Percentiles rank a stretch among this genome's conserved stretches.
phyloP scores from a whole-genome alignment of 2,888 invertebrate species.

The Drosophila tanythrix region DNA sequence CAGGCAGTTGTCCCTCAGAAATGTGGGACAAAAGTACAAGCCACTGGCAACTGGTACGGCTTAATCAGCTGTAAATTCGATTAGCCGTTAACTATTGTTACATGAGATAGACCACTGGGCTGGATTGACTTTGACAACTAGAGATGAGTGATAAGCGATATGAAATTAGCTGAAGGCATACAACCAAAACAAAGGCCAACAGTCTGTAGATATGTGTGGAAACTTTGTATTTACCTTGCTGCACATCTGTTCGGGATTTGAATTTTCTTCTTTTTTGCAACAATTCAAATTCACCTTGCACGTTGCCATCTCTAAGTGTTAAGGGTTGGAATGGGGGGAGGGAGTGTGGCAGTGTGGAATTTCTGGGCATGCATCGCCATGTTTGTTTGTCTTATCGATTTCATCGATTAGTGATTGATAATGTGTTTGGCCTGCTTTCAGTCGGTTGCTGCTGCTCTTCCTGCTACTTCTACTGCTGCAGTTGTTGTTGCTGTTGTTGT shows the following conservation, averaged over 20 bases:
- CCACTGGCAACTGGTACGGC: slow-evolving; percentile 21
- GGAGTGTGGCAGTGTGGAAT: slow-evolving; percentile 5
- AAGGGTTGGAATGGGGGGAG: background rate
- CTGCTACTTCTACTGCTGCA: background rate
- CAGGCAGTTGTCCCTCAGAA: slow-evolving; percentile 5
- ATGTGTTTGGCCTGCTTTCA: slow-evolving; percentile 55
- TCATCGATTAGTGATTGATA: slow-evolving; percentile 75
- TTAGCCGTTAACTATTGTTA: slow-evolving; percentile 42
- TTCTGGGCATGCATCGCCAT: slow-evolving; percentile 13
- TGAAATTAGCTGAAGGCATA: background rate
- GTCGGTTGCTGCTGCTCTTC: slow-evolving; percentile 11
- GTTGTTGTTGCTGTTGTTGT: slow-evolving; percentile 3
- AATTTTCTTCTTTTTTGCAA: background rate
- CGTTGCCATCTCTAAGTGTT: slow-evolving; percentile 26
- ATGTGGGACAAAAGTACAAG: slow-evolving; percentile 23
- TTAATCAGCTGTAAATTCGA: slow-evolving; percentile 64
- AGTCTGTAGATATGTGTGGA: background rate
- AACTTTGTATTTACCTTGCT: background rate
- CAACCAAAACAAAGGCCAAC: background rate
- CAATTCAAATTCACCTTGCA: slow-evolving; percentile 6
- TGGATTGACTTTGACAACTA: slow-evolving; percentile 1
- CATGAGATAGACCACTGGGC: slow-evolving; percentile 19
- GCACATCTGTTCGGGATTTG: background rate
- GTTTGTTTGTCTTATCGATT: slow-evolving; percentile 67
- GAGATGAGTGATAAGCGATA: slow-evolving; percentile 10